phyloP scores from a whole-genome alignment of 2,888 invertebrate species.

The Tanytarsus gracilentus region DNA sequence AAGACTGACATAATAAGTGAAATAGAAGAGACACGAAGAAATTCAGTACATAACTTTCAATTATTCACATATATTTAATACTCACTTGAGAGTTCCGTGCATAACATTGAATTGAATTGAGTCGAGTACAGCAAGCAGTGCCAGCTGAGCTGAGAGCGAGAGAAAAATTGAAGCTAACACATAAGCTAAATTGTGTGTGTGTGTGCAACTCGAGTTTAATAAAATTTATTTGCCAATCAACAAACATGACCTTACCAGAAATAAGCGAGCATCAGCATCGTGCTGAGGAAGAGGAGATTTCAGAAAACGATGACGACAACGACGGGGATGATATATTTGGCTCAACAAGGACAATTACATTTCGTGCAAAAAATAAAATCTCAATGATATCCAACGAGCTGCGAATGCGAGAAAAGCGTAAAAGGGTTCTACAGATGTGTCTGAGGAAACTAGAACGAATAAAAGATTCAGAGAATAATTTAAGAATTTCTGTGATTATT shows the following conservation, averaged over 20 bases:
- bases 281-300: slow-evolving; percentile 9
- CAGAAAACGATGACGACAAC: neutral
- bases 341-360: slow-evolving; percentile 22
- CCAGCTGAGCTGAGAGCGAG: neutral
- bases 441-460: slow-evolving; percentile 23
- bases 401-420: slow-evolving; percentile 20
- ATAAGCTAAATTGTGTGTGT: neutral
- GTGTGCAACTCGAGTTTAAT: neutral
- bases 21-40: too few species aligned
- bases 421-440: slow-evolving; percentile 21
- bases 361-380: slow-evolving; percentile 25
- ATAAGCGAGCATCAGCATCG: slow-evolving; percentile 6
- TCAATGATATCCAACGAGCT: slow-evolving; percentile 27
- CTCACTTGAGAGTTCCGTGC: too few species aligned
- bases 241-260: slow-evolving; percentile 29
- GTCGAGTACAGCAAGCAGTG: neutral
- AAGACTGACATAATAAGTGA: too few species aligned
- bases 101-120: too few species aligned
- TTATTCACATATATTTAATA: too few species aligned
- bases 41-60: neutral
- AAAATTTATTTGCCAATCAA: slow-evolving; percentile 17
- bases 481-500: slow-evolving; percentile 20
- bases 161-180: neutral
- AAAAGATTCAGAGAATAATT: slow-evolving; percentile 24
- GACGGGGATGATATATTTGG: slow-evolving; percentile 25